Conservation (phyloP, 2,113 vertebrate species). For the Oreochromis tanganicae region DNA sequence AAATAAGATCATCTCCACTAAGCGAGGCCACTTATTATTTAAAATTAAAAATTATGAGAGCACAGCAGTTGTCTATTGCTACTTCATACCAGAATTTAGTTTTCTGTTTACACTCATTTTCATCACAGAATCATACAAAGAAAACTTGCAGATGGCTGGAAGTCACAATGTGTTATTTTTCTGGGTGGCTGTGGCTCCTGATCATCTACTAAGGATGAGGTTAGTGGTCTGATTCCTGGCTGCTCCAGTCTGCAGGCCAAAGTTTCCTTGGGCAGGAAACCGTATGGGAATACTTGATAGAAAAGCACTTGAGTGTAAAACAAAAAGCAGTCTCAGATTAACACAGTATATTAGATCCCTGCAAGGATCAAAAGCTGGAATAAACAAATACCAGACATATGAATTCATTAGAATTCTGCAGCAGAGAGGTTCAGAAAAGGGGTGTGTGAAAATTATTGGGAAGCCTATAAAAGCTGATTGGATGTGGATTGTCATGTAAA, state of each 20-base stretch:
- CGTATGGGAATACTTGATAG: not conserved
- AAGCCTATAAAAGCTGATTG: not conserved
- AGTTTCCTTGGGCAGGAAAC: not conserved
- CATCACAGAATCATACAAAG: not conserved
- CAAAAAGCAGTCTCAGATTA: not conserved
- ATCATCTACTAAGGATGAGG: not conserved
- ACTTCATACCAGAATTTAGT: not conserved
- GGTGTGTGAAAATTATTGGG: not conserved
- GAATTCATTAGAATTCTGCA: not conserved
- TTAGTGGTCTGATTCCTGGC: not conserved
- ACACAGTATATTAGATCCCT: not conserved
- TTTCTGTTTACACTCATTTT: not conserved
- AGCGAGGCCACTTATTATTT: not conserved
- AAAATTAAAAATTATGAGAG: not conserved
- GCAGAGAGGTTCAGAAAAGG: not conserved
- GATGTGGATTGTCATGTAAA: not conserved
- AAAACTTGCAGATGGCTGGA: not conserved
- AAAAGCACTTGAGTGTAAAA: not conserved
- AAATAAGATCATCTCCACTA: not conserved
- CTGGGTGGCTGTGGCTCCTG: not conserved
- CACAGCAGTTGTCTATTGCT: not conserved
- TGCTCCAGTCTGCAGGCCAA: not conserved
- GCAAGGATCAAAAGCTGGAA: not conserved
- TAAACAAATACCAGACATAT: not conserved
- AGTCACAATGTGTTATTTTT: not conserved